Conservation (phyloP, 2,797 vertebrate genomes). For the Carapus acus region DNA sequence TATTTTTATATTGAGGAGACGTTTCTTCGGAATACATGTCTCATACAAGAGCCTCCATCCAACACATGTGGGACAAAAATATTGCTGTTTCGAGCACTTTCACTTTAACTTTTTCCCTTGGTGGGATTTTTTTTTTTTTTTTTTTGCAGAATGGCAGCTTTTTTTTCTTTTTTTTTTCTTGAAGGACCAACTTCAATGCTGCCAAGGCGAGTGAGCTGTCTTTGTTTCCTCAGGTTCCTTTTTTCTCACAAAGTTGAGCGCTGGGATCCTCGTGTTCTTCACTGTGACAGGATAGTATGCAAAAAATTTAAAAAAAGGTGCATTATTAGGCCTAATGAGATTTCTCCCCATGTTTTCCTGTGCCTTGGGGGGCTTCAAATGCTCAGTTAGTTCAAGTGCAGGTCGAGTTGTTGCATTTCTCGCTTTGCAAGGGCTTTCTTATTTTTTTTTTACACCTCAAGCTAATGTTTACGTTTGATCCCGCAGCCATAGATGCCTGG, state of each 20-base stretch:
- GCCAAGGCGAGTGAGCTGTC: slow-evolving; percentile 20
- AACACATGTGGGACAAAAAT: slow-evolving; percentile 66
- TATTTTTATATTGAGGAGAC: slow-evolving; percentile 59
- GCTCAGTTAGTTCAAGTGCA: slow-evolving; percentile 69
- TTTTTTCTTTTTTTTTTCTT: slow-evolving; percentile 36
- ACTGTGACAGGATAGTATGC: slow-evolving; percentile 49
- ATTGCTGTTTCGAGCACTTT: slow-evolving; percentile 73
- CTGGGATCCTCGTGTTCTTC: slow-evolving; percentile 41
- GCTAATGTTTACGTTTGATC: slow-evolving; percentile 71
- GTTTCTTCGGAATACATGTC: slow-evolving; percentile 57
- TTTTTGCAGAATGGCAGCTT: slow-evolving; percentile 60
- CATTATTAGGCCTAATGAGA: slow-evolving; percentile 71
- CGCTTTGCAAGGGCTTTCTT: slow-evolving; percentile 53
- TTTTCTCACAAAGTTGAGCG: slow-evolving; percentile 53
- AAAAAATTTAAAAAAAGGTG: slow-evolving; percentile 35
- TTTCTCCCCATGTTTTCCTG: slow-evolving; percentile 51
- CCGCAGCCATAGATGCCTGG: slow-evolving; percentile 30
- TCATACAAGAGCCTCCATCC: slow-evolving; percentile 52
- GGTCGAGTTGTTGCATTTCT: slow-evolving; percentile 69
- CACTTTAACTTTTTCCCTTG: slow-evolving; percentile 44
- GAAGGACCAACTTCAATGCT: slow-evolving; percentile 24
- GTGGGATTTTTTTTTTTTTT: too few species aligned
- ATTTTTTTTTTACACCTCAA: slow-evolving; percentile 65
- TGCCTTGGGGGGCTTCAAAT: slow-evolving; percentile 48
- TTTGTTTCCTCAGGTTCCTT: slow-evolving; percentile 48